Evolutionary conservation across 2,797 vertebrate species (phyloP), one percentile per base, ranked within the genome.

Genomic region (Geotrypetes seraphini): DNA sequence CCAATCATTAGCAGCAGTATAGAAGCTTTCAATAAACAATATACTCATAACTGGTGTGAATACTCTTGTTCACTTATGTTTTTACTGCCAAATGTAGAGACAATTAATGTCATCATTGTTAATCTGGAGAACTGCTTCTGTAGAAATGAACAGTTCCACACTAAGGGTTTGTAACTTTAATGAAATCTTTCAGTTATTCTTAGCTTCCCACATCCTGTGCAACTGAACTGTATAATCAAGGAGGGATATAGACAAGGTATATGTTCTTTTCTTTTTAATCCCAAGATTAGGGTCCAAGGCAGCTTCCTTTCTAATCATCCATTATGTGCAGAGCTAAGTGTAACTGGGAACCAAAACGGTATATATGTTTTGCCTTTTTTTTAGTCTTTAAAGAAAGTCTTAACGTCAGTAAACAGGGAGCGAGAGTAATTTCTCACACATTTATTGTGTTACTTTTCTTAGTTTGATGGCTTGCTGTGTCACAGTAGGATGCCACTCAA

Each of bases 381-480:
- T 20, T n/a, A n/a, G 22, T 36, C 36, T 25, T 26, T 2, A 31
- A 30, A 43, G 53, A 53, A 56, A 66, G 57, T 60, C 47, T 50
- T 50, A 63, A 71, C 43, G 43, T 59, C 73, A n/a, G n/a, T n/a
- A n/a, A n/a, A n/a, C n/a, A n/a, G n/a, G n/a, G n/a, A n/a, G n/a
- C n/a, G n/a, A n/a, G n/a, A n/a, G n/a, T n/a, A n/a, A 63, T 78
- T 80, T 82, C 79, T 83, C 74, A 71, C 70, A 71, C 64, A 1
- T 62, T 71, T 75, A 81, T 81, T 81, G 79, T 79, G 71, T 45
- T 53, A 50, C 66, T 70, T 62, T 76, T 62, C 71, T 86, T 83
- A 81, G 84, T 84, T 82, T 81, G 79, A 55, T 77, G 43, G 43
- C 82, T 56, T 7, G 49, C 73, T 41, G 73, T 38, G 74, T 20